Evolutionary conservation across 2,888 invertebrate genomes (phyloP), one percentile per base, ranked within the genome.

Genomic region (Protophormia terraenovae): DNA sequence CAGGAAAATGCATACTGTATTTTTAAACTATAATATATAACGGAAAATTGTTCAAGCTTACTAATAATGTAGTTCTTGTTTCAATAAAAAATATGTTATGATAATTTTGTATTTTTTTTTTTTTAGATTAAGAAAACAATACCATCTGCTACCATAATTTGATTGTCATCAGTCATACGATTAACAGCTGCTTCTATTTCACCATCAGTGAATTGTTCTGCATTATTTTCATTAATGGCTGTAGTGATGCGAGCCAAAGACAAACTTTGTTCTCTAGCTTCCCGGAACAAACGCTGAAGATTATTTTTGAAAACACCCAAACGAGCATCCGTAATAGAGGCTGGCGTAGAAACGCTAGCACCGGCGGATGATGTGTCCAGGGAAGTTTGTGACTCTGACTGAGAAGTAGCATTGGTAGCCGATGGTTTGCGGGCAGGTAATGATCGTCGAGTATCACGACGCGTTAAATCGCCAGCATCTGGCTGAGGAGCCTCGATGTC

Each of bases 61-160:
- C 8, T 60, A 10, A 10, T 50, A 50, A 19, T 47, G 47, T 19
- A 19, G 47, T 47, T 47, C 7, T 14, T 47, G 6, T 16, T 47
- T 19, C 19, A 47, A 47, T 47, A 47, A 19, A 53, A 53, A 53
- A 29, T 27, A 27, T 19, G 50, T 41, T 41, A 7, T 35, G 4
- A 6, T 35, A 6, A 6, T 35, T 47, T 19, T 47, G 47, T 47
- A 2, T 45, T 24, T 41, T 41, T 27, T 24, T 14, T 16, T 60
- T 62, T 41, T 94, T 95, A 97, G 91, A 98, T 97, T 67, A 97
- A 94, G 93, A 97, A 97, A 35, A 98, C 95, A 87, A 96, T 96
- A 87, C 95, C 96, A 90, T 97, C 97, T 0, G 97, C 95, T 88
- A 97, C 93, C 98, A 99, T 98, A 83, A 98, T 95, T 91, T 97